These are phyloP conservation scores for Lathamus discolor DNA, from an alignment of 2,113 vertebrate genomes.

Conservation along the genomic window DNA sequence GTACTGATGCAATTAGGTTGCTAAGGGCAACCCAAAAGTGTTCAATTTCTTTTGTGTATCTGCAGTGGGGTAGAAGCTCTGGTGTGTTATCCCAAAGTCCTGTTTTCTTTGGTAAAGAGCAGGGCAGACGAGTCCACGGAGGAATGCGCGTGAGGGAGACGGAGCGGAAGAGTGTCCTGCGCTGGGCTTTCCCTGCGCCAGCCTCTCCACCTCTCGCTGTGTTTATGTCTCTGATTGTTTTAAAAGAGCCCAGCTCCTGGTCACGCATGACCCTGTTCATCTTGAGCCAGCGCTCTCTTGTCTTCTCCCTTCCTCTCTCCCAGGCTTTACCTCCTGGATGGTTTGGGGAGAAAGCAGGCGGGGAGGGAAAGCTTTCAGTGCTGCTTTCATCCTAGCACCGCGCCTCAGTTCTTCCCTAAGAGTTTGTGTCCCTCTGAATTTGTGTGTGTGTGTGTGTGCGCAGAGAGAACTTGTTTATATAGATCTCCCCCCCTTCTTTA, in stretches of 20 bases:
- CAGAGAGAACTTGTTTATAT: conserved; percentile 93
- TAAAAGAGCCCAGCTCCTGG: conserved; percentile 35
- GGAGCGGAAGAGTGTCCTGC: conserved; percentile 43
- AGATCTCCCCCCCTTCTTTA: conserved; percentile 87
- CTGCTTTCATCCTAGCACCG: conserved; percentile 50
- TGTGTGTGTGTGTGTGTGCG: not conserved
- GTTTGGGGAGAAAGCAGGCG: not conserved
- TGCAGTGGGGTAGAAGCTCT: conserved; percentile 94
- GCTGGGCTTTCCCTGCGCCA: conserved; percentile 23
- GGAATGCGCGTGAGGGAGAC: conserved; percentile 65
- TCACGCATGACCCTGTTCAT: conserved; percentile 4
- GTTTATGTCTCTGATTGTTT: conserved; percentile 63
- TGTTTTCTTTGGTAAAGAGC: conserved; percentile 77
- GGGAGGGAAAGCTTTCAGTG: not conserved
- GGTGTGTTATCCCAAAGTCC: conserved; percentile 84
- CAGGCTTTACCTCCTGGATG: not conserved
- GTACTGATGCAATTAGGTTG: conserved; percentile 99
- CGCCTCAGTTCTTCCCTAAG: conserved; percentile 40
- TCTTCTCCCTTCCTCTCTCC: not conserved
- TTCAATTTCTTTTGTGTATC: conserved; percentile 99
- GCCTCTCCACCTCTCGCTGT: conserved; percentile 40
- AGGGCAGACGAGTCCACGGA: conserved; percentile 58
- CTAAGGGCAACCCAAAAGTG: conserved; percentile 99
- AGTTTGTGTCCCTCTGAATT: conserved; percentile 75
- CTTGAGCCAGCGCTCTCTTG: not conserved